Base-by-base conservation (phyloP, 30 jellyfish, hydroid and myxozoan genomes). In the Aurelia sp. region DNA sequence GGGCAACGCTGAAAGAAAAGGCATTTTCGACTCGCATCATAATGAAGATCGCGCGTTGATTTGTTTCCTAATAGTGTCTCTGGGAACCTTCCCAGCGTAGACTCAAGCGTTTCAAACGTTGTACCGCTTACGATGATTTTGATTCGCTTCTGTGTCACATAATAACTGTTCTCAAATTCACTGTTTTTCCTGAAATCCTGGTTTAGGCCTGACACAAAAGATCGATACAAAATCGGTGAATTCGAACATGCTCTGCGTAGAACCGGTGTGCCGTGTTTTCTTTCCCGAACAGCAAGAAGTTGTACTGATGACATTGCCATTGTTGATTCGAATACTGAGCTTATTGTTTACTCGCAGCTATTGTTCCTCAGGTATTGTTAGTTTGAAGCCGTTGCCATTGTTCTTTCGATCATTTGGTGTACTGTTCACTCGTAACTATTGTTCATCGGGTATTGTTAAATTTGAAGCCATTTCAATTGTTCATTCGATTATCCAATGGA, bases 1-100 rank as follows among this genome's bases (percentile, higher is more conserved):
- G 97, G 91, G 50, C 91, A 64, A 19, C 97, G 91, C 40, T 95
- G 80, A 60, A 95, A 79, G 50, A 60, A 90, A 44, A 79, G 80
- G 57, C 86, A 63, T 18, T 71, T 64, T 16, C 63, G 38, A 10
- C 31, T 22, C 15, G 19, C 53, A 53, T 89, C 90, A 59, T 58
- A 89, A 74, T 78, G 77, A 13, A 50, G 44, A 10, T 33, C 38
- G 21, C 99, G 86, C 74, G 80, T 57, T n/a, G 59, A 3, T 20
- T 55, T 72, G 72, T 95, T 93, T 31, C 99, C 99, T 10, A 95
- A 50, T 18, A 95, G 90, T 18, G 99, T 95, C n/a, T 61, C 67
- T 21, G 99, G 99, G 73, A 83, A 95, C 60, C 96, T 71, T 7
- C 61, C 70, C 62, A 95, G 88, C 13, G 99, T 95, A 31, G 82